Evolutionary conservation across 2,888 invertebrate species (phyloP), one percentile per base, ranked within the genome.

Genomic region (Hylaea fasciaria): DNA sequence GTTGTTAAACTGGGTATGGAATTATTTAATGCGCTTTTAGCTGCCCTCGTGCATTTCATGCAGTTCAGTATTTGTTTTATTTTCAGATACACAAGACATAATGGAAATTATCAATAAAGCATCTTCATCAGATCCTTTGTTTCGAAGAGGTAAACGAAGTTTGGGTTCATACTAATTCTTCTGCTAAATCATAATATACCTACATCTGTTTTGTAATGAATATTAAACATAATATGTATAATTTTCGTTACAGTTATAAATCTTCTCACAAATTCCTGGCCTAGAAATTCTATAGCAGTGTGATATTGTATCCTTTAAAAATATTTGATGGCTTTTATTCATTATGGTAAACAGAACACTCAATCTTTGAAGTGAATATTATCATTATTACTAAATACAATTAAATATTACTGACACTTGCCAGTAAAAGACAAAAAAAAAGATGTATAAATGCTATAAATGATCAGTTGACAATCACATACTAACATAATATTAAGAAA

Each of bases 1-100:
- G 64, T 86, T 10, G 77, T 90, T 0, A 87, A 82, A 81, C 72
- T 87, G 11, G 69, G 91, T 91, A 84, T 68, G 75, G 64, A 7
- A n/a, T 28, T 54, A 54, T 47, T 46, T 37, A n/a, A n/a, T 10
- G 10, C 9, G 32, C 9, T 10, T 32, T 32, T 32, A 9, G 10
- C 9, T 32, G 7, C 32, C 28, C 3, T 32, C 9, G 7, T 10
- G 9, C 1, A 9, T 10, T 1, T 32, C 9, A 37, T 37, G 37
- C 7, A 3, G 12, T 12, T n/a, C n/a, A n/a, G 3, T 12, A n/a
- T 37, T 5, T 37, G 5, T 32, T 8, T 48, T 40, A 4, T 40
- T 12, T 62, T 80, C 82, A 91, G 91, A 59, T 59, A 75, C 78
- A 65, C 72, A 77, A 57, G 78, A 85, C 37, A 84, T 89, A 45